Conservation (phyloP, 2,797 vertebrate species). For the Takifugu rubripes region DNA sequence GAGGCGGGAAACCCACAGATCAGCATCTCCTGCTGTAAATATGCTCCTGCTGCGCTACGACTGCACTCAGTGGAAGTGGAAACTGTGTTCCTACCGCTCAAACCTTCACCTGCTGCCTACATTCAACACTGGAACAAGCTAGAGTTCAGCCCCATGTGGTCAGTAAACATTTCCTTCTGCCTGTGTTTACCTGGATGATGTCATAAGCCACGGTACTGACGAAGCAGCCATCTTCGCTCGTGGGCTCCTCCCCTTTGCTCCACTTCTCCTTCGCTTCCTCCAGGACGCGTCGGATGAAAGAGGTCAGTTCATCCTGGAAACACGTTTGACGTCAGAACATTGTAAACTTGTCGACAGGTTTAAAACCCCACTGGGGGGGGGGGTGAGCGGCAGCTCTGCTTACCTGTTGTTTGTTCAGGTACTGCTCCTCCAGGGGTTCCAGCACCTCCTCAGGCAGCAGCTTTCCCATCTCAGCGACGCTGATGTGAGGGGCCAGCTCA, state of each 20-base stretch:
- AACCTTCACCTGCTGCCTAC: background rate
- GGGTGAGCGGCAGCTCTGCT: background rate
- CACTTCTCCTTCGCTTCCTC: conserved; percentile 69
- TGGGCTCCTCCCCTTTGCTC: conserved; percentile 67
- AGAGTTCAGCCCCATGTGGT: too few species aligned
- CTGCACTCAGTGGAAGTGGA: background rate
- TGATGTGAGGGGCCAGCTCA: conserved; percentile 66
- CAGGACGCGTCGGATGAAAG: conserved; percentile 66
- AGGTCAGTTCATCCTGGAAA: conserved; percentile 67
- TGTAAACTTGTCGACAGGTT: background rate
- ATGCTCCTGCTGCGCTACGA: background rate
- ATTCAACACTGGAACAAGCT: too few species aligned
- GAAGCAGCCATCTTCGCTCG: conserved; percentile 71
- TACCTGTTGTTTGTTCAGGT: conserved; percentile 77
- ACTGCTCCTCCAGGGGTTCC: conserved; percentile 75
- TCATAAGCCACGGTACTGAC: conserved; percentile 80
- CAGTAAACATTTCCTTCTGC: too few species aligned
- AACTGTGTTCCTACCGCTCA: background rate
- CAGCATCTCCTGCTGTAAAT: background rate
- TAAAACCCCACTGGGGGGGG: background rate
- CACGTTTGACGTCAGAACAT: background rate
- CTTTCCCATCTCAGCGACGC: conserved; percentile 66
- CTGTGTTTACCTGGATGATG: conserved; percentile 80
- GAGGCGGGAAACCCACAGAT: background rate
- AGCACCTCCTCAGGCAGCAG: conserved; percentile 75